Evolutionary conservation across 2,888 invertebrate genomes (phyloP).

Genomic region (Mythimna pallens): DNA sequence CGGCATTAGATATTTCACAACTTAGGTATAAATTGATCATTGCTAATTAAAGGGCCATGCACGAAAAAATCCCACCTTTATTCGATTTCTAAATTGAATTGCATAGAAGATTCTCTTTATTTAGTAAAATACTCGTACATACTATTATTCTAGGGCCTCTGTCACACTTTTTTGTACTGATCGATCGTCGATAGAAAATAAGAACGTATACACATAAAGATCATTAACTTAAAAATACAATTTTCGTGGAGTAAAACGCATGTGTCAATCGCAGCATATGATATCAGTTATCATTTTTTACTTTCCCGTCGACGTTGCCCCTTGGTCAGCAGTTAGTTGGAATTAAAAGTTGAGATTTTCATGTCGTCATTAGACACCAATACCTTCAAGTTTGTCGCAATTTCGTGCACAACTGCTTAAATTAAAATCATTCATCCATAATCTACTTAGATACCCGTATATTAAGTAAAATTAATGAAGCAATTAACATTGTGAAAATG

Average conservation of each 20-base stretch:
- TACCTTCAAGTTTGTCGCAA: background rate
- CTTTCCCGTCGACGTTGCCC: background rate
- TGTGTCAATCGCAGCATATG: background rate
- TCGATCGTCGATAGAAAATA: too few relatives aligned
- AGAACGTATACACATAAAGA: too few relatives aligned
- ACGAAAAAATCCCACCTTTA: background rate
- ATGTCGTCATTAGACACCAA: background rate
- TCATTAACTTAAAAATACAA: background rate
- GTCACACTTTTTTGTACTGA: too few relatives aligned
- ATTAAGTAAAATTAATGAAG: conserved; percentile 42
- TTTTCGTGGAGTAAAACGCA: background rate
- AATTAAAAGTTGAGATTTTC: background rate
- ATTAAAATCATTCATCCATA: conserved; percentile 41
- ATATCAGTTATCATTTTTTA: background rate
- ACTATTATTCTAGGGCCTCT: too few relatives aligned
- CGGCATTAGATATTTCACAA: conserved; percentile 42
- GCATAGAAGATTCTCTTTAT: too few relatives aligned
- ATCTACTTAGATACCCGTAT: conserved; percentile 66
- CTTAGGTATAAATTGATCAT: conserved; percentile 43
- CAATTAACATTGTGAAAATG: conserved; percentile 26
- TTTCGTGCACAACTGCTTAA: conserved; percentile 8
- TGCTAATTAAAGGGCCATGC: conserved; percentile 7
- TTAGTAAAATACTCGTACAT: too few relatives aligned
- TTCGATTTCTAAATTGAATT: background rate
- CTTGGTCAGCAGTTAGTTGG: background rate